phyloP scores from a whole-genome alignment of 2,888 invertebrate genomes.

The Campopleginae sp. region DNA sequence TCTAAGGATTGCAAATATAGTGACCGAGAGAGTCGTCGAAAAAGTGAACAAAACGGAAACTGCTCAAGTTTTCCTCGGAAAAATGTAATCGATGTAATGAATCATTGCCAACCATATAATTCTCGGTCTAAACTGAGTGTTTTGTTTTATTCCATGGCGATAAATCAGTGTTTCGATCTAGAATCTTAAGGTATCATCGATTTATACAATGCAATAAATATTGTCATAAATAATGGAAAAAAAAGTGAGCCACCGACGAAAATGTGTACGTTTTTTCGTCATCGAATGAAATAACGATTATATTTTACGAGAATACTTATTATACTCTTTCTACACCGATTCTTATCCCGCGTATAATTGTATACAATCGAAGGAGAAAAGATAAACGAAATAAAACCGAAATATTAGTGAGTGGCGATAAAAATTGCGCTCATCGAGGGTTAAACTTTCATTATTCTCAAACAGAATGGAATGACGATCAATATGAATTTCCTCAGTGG shows the following conservation, averaged over 20 bases:
- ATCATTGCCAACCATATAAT: slow-evolving; percentile 50
- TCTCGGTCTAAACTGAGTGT: slow-evolving; percentile 46
- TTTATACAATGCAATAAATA: slow-evolving; percentile 66
- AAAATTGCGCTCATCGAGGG: slow-evolving; percentile 47
- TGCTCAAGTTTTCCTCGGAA: not conserved
- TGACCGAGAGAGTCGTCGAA: slow-evolving; percentile 31
- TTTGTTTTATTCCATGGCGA: slow-evolving; percentile 66
- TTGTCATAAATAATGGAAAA: slow-evolving; percentile 22
- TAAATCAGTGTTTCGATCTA: slow-evolving; percentile 68
- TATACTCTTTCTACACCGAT: slow-evolving; percentile 57
- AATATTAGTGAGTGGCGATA: slow-evolving; percentile 33
- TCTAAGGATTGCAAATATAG: slow-evolving; percentile 14
- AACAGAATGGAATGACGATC: slow-evolving; percentile 30
- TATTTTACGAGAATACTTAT: slow-evolving; percentile 66
- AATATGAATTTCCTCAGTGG: slow-evolving; percentile 56
- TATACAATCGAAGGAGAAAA: slow-evolving; percentile 34
- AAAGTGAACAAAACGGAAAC: slow-evolving; percentile 5
- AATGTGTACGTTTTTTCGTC: slow-evolving; percentile 21
- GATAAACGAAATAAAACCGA: slow-evolving; percentile 22
- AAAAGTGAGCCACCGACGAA: slow-evolving; percentile 19
- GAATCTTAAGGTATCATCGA: slow-evolving; percentile 63
- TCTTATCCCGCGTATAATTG: slow-evolving; percentile 57
- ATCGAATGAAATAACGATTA: slow-evolving; percentile 56
- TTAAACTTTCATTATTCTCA: slow-evolving; percentile 25
- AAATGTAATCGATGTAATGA: not conserved